A percentile compares a stretch with the other conserved stretches of the same genome.
Evolutionary conservation across 2,113 vertebrate genomes (phyloP).

Genomic region (Dromiciops gliroides): DNA sequence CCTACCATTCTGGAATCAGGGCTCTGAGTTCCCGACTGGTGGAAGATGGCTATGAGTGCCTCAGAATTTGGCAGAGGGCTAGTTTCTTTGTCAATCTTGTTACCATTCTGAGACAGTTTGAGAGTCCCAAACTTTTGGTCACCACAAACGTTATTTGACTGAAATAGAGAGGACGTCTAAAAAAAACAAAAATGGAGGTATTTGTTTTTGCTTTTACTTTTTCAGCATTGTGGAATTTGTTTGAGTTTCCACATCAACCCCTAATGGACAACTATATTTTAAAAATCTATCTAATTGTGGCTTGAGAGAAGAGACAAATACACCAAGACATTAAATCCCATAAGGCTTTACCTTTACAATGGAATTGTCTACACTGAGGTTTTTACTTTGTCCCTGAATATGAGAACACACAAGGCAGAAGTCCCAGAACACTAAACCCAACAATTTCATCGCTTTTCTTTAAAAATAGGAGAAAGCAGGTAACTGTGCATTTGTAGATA

Average conservation of each 20-base stretch:
- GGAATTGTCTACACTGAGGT: not conserved
- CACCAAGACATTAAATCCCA: not conserved
- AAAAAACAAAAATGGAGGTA: not conserved
- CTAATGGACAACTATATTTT: not conserved
- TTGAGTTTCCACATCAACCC: not conserved
- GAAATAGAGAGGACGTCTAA: slow-evolving; percentile 70
- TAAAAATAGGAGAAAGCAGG: not conserved
- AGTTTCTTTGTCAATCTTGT: slow-evolving; percentile 75
- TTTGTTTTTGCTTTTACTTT: not conserved
- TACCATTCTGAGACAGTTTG: slow-evolving; percentile 65
- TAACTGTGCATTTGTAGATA: not conserved
- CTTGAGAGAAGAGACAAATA: not conserved
- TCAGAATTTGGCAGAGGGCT: slow-evolving; percentile 85
- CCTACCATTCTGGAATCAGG: slow-evolving; percentile 84
- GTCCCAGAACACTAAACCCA: rapidly evolving
- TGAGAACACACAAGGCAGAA: not conserved
- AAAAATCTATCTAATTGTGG: not conserved
- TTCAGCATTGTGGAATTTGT: not conserved
- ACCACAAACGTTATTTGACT: slow-evolving; percentile 42
- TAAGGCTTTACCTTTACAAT: not conserved
- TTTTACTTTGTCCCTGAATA: not conserved
- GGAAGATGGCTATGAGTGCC: slow-evolving; percentile 88
- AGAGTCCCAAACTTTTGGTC: slow-evolving; percentile 59
- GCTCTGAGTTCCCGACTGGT: slow-evolving; percentile 80
- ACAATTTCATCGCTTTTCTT: not conserved